Evolutionary conservation across 2,888 invertebrate species (phyloP).

Genomic region (Strigamia crassipes): DNA sequence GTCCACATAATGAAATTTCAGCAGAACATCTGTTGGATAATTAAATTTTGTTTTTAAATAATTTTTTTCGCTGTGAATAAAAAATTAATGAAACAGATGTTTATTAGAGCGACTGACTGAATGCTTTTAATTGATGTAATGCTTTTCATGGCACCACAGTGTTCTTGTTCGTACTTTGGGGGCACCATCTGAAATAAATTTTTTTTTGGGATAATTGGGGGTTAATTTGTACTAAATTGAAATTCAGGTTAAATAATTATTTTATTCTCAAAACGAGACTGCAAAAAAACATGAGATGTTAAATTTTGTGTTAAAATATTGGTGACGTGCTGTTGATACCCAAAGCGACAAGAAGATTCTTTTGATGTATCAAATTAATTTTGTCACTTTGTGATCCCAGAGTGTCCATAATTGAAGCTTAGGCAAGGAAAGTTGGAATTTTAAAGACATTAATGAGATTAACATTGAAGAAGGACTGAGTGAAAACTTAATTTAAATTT

Average conservation of each 20-base stretch:
- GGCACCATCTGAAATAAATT: neutral
- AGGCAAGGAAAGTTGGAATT: neutral
- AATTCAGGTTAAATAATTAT: neutral
- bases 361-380: neutral
- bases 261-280: too few relatives aligned
- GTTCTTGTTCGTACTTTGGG: neutral
- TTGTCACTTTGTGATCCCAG: neutral
- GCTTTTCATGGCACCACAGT: neutral
- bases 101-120: neutral
- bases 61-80: too few relatives aligned
- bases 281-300: too few relatives aligned
- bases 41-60: too few relatives aligned
- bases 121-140: neutral
- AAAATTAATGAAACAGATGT: too few relatives aligned
- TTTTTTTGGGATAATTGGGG: neutral
- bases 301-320: neutral
- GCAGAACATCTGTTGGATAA: too few relatives aligned
- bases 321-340: neutral
- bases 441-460: neutral
- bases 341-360: neutral
- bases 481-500: neutral
- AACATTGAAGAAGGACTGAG: neutral
- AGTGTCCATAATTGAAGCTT: neutral
- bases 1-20: too few relatives aligned
- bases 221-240: neutral